Evolutionary conservation across 2,113 vertebrate genomes (phyloP).

Genomic region (Tupaia chinensis): DNA sequence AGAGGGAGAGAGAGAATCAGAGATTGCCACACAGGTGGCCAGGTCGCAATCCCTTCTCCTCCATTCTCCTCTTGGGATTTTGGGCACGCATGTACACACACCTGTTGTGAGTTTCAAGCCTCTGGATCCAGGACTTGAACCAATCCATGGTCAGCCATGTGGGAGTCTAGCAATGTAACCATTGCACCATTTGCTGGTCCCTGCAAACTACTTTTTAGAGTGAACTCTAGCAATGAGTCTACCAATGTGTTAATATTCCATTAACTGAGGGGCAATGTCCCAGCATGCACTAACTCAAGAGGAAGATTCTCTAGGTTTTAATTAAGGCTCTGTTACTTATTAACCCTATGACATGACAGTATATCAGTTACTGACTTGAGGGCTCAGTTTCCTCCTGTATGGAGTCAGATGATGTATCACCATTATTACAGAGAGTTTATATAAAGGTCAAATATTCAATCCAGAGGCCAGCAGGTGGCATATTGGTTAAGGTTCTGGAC

Average conservation of each 20-base stretch:
- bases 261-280: background rate
- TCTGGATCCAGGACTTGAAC: too few species aligned
- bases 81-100: too few species aligned
- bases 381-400: background rate
- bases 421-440: background rate
- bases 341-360: background rate
- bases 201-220: background rate
- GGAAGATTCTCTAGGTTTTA: background rate
- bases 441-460: background rate
- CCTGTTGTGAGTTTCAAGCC: too few species aligned
- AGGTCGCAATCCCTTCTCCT: too few species aligned
- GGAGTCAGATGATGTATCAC: background rate
- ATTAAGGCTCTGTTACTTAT: background rate
- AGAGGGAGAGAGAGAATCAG: too few species aligned
- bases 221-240: background rate
- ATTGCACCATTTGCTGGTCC: too few species aligned
- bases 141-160: too few species aligned
- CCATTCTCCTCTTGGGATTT: too few species aligned
- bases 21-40: too few species aligned
- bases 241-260: background rate
- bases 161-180: too few species aligned
- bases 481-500: too few species aligned
- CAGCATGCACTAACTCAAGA: background rate
- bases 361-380: background rate
- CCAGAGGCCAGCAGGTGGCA: too few species aligned